A percentile compares a stretch with the other conserved stretches of the same genome.
Evolutionary conservation across 2,888 invertebrate species (phyloP).

Genomic region (Pterobdella sp.): DNA sequence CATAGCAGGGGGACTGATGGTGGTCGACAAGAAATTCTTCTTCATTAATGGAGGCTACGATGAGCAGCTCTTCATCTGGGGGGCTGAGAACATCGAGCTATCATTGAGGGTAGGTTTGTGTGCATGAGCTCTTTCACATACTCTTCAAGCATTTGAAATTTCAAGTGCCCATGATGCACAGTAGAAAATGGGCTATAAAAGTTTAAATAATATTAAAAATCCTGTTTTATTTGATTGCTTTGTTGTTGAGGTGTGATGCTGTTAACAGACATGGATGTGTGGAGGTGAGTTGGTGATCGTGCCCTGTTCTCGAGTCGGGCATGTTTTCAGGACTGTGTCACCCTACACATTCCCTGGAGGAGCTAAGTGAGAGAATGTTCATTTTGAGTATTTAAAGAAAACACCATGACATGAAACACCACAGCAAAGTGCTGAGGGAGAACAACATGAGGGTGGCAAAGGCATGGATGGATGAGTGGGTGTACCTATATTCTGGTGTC

Average conservation of each 20-base stretch:
- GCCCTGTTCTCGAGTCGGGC: slow-evolving; percentile 42
- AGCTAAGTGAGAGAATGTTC: slow-evolving; percentile 55
- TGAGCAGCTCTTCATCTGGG: slow-evolving; percentile 99
- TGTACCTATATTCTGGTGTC: slow-evolving; percentile 53
- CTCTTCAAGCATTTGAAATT: too few relatives aligned
- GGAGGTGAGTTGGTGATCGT: slow-evolving; percentile 41
- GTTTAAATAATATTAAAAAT: too few relatives aligned
- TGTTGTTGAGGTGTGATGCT: too few relatives aligned
- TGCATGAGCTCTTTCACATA: too few relatives aligned
- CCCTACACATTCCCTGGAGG: slow-evolving; percentile 97
- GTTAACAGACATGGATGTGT: slow-evolving; percentile 42
- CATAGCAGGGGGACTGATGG: slow-evolving; percentile 38
- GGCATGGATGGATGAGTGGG: slow-evolving; percentile 99
- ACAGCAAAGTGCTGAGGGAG: slow-evolving; percentile 76
- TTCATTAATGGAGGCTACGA: slow-evolving; percentile 96
- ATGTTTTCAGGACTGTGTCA: slow-evolving; percentile 55
- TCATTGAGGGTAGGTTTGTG: slow-evolving; percentile 71
- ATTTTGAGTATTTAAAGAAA: not conserved
- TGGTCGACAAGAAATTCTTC: slow-evolving; percentile 78
- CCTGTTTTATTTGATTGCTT: too few relatives aligned
- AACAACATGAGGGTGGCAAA: slow-evolving; percentile 94
- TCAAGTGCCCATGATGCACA: too few relatives aligned
- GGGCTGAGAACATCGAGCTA: slow-evolving; percentile 89
- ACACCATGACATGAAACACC: not conserved
- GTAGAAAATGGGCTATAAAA: too few relatives aligned